phyloP scores from a whole-genome alignment of 2,797 vertebrate species.

The Staurois parvus region DNA sequence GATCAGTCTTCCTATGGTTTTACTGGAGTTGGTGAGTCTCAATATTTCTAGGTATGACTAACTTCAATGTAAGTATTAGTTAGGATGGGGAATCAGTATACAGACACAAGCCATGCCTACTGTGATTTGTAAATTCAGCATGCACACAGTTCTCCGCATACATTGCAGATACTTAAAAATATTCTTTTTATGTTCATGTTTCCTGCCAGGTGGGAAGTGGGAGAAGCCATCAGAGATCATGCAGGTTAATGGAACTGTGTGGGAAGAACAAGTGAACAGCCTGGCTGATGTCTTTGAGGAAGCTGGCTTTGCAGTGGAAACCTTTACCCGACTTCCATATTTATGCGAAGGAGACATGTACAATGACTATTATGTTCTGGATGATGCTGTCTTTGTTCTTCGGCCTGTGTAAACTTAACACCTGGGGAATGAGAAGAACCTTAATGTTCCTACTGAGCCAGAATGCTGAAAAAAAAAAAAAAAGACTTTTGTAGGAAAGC shows the following conservation, averaged over 20 bases:
- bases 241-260: slow-evolving; percentile 87
- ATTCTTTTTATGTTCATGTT: background rate
- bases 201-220: slow-evolving; percentile 89
- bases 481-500: slow-evolving; percentile 65
- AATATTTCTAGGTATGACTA: too few relatives aligned
- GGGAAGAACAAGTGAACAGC: slow-evolving; percentile 95
- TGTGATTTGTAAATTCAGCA: too few relatives aligned
- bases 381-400: slow-evolving; percentile 95
- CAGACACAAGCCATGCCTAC: too few relatives aligned
- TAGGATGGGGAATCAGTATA: too few relatives aligned
- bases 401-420: slow-evolving; percentile 75
- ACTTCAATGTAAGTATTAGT: too few relatives aligned
- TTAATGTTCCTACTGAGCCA: background rate
- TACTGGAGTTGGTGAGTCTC: too few relatives aligned
- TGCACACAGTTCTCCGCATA: too few relatives aligned
- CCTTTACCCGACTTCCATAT: slow-evolving; percentile 93
- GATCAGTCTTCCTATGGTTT: too few relatives aligned
- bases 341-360: slow-evolving; percentile 98
- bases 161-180: too few relatives aligned
- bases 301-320: slow-evolving; percentile 90
- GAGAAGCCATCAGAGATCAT: slow-evolving; percentile 89
- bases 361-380: slow-evolving; percentile 94
- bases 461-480: slow-evolving; percentile 66
- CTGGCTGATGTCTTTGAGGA: slow-evolving; percentile 85
- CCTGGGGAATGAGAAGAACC: background rate